phyloP scores from a whole-genome alignment of 1,140 invertebrate species.

The Panonychus citri region DNA sequence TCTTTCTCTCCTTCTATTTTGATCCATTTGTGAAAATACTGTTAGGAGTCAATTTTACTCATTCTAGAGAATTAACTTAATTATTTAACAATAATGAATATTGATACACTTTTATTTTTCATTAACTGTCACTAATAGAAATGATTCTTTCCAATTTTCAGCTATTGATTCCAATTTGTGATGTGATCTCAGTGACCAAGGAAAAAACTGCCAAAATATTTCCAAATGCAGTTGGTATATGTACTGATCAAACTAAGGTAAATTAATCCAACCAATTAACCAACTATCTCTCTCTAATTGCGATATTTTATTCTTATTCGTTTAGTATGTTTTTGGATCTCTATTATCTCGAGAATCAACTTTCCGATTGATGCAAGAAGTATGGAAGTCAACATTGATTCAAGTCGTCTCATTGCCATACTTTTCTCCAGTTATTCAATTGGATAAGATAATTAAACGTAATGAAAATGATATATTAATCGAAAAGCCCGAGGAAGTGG shows the following conservation, averaged over 20 bases:
- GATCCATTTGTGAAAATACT: too few relatives aligned
- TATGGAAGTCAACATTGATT: constrained; percentile 30
- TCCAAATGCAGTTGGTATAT: constrained; percentile 67
- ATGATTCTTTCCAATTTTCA: constrained; percentile 25
- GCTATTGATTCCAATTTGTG: constrained; percentile 55
- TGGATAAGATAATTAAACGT: background rate
- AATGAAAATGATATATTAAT: background rate
- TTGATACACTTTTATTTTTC: too few relatives aligned
- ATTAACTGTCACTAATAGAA: too few relatives aligned
- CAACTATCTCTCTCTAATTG: background rate
- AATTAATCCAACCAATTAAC: background rate
- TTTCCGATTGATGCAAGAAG: constrained; percentile 53
- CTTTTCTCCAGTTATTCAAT: background rate
- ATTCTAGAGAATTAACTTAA: too few relatives aligned
- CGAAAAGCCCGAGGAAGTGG: background rate
- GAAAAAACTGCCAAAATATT: constrained; percentile 56
- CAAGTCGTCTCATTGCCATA: background rate
- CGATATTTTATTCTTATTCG: background rate
- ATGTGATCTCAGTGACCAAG: constrained; percentile 59
- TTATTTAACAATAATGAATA: background rate
- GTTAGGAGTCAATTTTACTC: too few relatives aligned
- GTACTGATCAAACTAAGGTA: constrained; percentile 47
- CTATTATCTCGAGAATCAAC: constrained; percentile 62
- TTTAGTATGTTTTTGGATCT: constrained; percentile 59
- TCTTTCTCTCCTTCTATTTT: too few relatives aligned